Percentiles rank a stretch among this genome's conserved stretches.
phyloP scores from a whole-genome alignment of 2,797 vertebrate genomes.

The Rhabdophis nuchalis region DNA sequence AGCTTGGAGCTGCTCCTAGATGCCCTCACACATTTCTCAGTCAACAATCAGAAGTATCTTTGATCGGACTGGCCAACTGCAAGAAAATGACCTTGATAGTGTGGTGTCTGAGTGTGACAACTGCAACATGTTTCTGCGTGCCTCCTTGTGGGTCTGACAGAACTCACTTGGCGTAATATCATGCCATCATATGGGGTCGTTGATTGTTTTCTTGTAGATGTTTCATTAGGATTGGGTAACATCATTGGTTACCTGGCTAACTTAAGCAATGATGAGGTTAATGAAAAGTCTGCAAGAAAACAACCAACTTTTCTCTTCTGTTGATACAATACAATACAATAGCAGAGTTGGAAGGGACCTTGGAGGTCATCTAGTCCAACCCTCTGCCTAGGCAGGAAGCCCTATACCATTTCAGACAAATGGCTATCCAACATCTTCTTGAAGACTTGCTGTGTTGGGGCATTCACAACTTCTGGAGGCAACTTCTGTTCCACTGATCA shows the following conservation, averaged over 20 bases:
- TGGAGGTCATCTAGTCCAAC: too few relatives aligned
- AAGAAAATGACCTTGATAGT: background rate
- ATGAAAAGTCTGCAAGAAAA: background rate
- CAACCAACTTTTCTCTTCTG: background rate
- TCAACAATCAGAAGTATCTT: background rate
- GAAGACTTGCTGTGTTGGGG: too few relatives aligned
- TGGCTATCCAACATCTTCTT: too few relatives aligned
- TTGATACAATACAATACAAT: background rate
- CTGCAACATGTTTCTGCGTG: background rate
- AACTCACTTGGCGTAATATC: background rate
- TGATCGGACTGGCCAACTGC: background rate
- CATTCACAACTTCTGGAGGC: too few relatives aligned
- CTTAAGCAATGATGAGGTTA: background rate
- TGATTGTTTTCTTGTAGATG: background rate
- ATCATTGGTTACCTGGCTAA: background rate
- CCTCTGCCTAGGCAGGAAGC: too few relatives aligned
- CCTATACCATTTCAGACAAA: too few relatives aligned
- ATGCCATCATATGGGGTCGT: background rate
- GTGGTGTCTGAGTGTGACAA: background rate
- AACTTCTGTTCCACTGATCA: too few relatives aligned
- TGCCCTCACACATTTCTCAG: background rate
- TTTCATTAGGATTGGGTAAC: background rate
- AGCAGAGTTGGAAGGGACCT: too few relatives aligned
- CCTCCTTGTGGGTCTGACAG: background rate
- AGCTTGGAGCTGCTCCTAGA: background rate